phyloP scores from a whole-genome alignment of 2,797 vertebrate genomes.

The Hyperoplus immaculatus region DNA sequence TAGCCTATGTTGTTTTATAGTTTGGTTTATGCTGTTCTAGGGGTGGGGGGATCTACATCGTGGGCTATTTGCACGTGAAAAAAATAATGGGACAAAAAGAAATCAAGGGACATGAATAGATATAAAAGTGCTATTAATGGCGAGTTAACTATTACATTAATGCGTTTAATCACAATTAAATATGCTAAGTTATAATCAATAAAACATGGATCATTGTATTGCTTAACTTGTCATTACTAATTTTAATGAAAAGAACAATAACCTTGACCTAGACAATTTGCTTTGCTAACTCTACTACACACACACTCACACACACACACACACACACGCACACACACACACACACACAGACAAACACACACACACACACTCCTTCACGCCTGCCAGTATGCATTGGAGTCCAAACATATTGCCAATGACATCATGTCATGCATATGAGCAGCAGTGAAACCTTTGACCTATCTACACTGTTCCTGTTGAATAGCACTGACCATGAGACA shows the following conservation, averaged over 20 bases:
- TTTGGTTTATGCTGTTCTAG: too few relatives aligned
- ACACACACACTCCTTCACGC: slow-evolving; percentile 26
- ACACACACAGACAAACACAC: neutral
- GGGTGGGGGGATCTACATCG: too few relatives aligned
- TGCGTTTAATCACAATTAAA: neutral
- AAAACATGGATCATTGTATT: neutral
- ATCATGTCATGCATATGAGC: slow-evolving; percentile 43
- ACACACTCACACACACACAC: neutral
- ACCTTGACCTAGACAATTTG: neutral
- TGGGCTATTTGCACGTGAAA: too few relatives aligned
- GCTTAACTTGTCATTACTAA: neutral
- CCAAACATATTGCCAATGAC: slow-evolving; percentile 51
- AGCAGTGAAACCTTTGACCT: slow-evolving; percentile 12
- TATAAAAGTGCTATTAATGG: too few relatives aligned
- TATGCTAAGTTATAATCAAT: neutral
- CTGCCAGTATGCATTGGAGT: slow-evolving; percentile 35
- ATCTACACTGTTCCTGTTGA: slow-evolving; percentile 3
- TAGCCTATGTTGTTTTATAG: too few relatives aligned
- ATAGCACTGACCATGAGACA: slow-evolving; percentile 1
- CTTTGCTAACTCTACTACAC: neutral
- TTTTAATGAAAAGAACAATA: neutral
- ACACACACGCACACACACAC: neutral
- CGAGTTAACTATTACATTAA: too few relatives aligned
- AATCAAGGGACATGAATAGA: too few relatives aligned
- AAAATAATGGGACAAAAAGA: too few relatives aligned